Evolutionary conservation across 2,888 invertebrate species (phyloP), one percentile per base, ranked within the genome.

Genomic region (Ochropleura plecta): DNA sequence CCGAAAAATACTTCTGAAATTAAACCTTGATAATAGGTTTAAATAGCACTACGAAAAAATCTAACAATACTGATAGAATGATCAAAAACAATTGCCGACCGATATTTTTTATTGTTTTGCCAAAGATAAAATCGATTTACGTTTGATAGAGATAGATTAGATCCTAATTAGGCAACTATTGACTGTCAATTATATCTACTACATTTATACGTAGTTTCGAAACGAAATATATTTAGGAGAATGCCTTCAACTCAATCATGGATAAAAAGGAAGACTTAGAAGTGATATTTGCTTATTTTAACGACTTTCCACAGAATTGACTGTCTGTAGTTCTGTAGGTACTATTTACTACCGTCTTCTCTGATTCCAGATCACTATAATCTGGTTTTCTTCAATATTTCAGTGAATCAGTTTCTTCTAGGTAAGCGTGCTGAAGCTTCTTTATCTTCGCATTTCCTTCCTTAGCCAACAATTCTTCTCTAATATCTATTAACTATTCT

Each of bases 51-150:
- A 71, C 30, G 16, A 53, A 72, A 42, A 30, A 60, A 14, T n/a
- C 10, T 51, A 30, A 70, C 12, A 60, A 44, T 44, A 30, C 30
- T n/a, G n/a, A 65, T 48, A 71, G 9, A 18, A 40, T 40, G 12
- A 46, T 73, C 66, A n/a, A 67, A 65, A 62, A 62, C 5, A 62
- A 18, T 14, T 59, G 46, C 73, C 57, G 79, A 14, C 10, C 7
- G 44, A 67, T 73, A 51, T 42, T 8, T 57, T 73, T 74, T 78
- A 63, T 67, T 57, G n/a, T 57, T 46, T 30, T 30, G n/a, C 75
- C 68, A 55, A 69, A 49, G 75, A 79, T 79, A 49, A 55, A 40
- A 60, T 60, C 46, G 79, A 63, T 67, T 79, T 46, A 30, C 20
- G 1, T 73, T 63, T 51, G 53, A 72, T 76, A 78, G 10, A 30